Evolutionary conservation across 2,113 vertebrate species (phyloP).

Genomic region (Panthera uncia): DNA sequence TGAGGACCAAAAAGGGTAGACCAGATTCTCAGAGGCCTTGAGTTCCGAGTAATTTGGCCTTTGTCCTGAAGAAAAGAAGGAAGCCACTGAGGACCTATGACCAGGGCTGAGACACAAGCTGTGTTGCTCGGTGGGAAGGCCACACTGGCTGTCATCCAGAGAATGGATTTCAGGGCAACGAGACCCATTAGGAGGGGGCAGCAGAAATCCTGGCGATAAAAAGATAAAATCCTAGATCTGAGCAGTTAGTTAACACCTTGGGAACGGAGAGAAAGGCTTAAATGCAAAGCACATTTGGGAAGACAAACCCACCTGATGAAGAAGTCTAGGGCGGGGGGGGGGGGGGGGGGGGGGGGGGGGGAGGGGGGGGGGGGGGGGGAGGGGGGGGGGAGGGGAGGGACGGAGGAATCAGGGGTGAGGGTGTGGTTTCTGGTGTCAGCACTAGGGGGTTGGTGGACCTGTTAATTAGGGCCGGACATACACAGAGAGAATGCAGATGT

Average conservation of each 20-base stretch:
- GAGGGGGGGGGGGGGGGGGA: no score
- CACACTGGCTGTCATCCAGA: not conserved
- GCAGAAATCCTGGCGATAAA: not conserved
- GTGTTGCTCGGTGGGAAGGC: not conserved
- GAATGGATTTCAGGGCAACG: not conserved
- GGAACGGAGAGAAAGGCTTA: not conserved
- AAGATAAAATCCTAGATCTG: not conserved
- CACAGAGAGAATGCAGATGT: not conserved
- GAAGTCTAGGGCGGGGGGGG: fast-evolving
- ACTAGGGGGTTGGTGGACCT: no score
- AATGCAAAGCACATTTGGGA: no score
- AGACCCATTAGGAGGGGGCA: not conserved
- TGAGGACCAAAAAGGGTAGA: not conserved
- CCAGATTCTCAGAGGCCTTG: not conserved
- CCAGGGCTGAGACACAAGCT: not conserved
- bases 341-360: no score
- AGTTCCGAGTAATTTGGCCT: not conserved
- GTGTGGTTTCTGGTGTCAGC: not conserved
- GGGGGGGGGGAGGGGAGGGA: no score
- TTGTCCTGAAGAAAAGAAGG: not conserved
- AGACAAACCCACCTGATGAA: not conserved
- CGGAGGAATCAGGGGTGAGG: no score
- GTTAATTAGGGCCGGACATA: not conserved
- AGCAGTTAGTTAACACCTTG: not conserved
- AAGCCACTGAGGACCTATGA: not conserved